phyloP scores from a whole-genome alignment of 2,113 vertebrate genomes.

The Pedetes capensis region DNA sequence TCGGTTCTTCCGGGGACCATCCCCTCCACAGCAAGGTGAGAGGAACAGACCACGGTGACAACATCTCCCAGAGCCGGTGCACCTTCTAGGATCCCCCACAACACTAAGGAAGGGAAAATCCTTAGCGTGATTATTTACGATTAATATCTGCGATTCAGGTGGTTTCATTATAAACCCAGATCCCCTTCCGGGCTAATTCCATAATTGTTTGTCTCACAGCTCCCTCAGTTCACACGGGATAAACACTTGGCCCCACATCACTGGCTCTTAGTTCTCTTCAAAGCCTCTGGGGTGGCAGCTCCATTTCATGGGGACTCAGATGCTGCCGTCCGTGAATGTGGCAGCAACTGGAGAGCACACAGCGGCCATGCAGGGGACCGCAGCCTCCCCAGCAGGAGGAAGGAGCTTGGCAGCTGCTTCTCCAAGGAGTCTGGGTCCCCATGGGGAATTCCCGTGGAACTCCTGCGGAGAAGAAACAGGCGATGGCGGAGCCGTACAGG shows the following conservation, averaged over 20 bases:
- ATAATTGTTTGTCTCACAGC: neutral
- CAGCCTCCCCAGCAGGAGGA: too few relatives aligned
- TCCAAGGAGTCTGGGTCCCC: too few relatives aligned
- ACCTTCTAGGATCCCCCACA: rapidly evolving
- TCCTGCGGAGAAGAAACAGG: neutral
- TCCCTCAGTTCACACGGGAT: neutral
- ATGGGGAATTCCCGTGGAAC: neutral
- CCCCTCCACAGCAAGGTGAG: rapidly evolving
- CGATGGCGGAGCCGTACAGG: rapidly evolving
- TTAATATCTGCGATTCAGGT: neutral
- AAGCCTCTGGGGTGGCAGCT: neutral
- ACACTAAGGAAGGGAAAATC: neutral
- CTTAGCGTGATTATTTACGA: neutral
- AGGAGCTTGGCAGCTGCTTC: too few relatives aligned
- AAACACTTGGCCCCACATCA: neutral
- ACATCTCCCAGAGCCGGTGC: rapidly evolving
- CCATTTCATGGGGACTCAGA: neutral
- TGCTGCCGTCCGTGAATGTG: rapidly evolving
- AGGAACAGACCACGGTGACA: rapidly evolving
- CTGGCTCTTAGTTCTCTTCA: neutral
- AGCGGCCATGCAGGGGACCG: neutral
- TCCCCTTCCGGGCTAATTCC: neutral
- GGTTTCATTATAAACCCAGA: neutral
- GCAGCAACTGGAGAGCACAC: neutral
- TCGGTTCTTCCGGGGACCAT: rapidly evolving